A percentile compares a stretch with the other conserved stretches of the same genome.
Conservation (phyloP, 2,888 invertebrate genomes). For the Oxyteleia sp. region DNA sequence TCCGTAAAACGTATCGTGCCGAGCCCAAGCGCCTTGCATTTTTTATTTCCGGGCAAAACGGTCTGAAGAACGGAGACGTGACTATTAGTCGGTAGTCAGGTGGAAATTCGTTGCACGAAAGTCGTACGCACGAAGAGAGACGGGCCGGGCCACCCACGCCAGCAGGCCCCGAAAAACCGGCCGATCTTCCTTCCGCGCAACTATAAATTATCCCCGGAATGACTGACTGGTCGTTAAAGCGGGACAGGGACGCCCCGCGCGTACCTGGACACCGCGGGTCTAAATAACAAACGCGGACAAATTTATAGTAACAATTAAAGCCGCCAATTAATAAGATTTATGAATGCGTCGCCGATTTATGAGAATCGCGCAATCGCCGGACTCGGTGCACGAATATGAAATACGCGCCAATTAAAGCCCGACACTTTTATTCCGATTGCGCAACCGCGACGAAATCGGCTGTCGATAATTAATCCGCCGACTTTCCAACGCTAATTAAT, state of each 20-base stretch:
- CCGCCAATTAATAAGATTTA: conserved; percentile 66
- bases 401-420: conserved; percentile 47
- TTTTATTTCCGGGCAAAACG: conserved; percentile 64
- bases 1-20: conserved; percentile 16
- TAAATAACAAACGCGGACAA: conserved; percentile 53
- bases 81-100: conserved; percentile 82
- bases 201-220: conserved; percentile 84
- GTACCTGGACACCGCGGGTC: conserved; percentile 21
- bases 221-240: conserved; percentile 81
- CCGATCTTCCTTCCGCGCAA: conserved; percentile 81
- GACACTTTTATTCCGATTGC: conserved; percentile 17
- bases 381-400: conserved; percentile 30
- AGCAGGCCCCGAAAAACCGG: conserved; percentile 79
- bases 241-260: background rate
- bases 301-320: conserved; percentile 71
- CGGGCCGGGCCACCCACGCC: conserved; percentile 81
- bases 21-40: conserved; percentile 30
- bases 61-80: conserved; percentile 69
- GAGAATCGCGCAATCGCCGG: conserved; percentile 41
- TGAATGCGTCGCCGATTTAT: conserved; percentile 48
- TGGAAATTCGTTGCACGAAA: conserved; percentile 80
- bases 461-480: conserved; percentile 29
- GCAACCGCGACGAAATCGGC: conserved; percentile 4
- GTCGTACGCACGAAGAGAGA: conserved; percentile 73
- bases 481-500: background rate